Evolutionary conservation across 2,888 invertebrate genomes (phyloP).

Genomic region (Carcina quercana): DNA sequence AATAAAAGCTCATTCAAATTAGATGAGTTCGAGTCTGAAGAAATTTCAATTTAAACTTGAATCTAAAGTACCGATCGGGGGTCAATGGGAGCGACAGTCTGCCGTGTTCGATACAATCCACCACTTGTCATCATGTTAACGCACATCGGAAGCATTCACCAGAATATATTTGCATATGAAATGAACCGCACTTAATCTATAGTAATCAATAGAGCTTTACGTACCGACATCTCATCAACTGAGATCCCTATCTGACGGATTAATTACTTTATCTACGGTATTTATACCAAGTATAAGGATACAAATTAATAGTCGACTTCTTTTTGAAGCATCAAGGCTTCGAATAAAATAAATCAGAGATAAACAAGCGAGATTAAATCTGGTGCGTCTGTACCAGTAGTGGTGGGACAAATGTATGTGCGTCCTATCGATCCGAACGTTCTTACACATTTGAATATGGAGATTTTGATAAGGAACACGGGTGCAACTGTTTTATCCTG

Average conservation of each 20-base stretch:
- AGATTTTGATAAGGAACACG: too few relatives aligned
- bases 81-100: conserved; percentile 4
- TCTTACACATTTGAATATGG: too few relatives aligned
- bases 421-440: too few relatives aligned
- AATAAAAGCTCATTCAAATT: too few relatives aligned
- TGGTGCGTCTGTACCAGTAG: conserved; percentile 25
- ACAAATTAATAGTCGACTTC: conserved; percentile 66
- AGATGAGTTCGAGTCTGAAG: too few relatives aligned
- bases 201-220: conserved; percentile 10
- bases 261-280: conserved; percentile 64
- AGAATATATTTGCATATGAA: conserved; percentile 2
- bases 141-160: not conserved
- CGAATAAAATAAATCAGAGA: conserved; percentile 70
- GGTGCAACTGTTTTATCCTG: too few relatives aligned
- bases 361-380: conserved; percentile 62
- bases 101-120: conserved; percentile 1
- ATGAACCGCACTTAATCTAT: conserved; percentile 4
- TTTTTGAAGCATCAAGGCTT: conserved; percentile 56
- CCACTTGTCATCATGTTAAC: not conserved
- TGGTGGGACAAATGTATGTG: too few relatives aligned
- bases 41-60: not conserved
- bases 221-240: conserved; percentile 28
- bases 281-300: conserved; percentile 49
- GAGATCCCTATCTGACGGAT: conserved; percentile 51
- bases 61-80: conserved; percentile 2